Evolutionary conservation across 2,113 vertebrate species (phyloP).

Genomic region (Alouatta palliata): DNA sequence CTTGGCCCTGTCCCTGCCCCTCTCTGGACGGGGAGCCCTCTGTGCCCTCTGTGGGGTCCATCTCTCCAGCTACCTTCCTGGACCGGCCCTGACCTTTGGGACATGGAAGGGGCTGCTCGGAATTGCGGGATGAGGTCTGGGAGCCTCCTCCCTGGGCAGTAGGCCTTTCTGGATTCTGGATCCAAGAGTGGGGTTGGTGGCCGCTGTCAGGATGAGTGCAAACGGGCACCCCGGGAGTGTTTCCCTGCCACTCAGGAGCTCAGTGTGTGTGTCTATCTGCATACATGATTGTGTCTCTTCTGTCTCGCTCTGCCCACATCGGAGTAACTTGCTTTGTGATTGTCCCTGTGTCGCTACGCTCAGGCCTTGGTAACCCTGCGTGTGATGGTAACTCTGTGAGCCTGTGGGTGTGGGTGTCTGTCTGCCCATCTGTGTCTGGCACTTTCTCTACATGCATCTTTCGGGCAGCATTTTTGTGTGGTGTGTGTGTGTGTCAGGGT

Average conservation of each 20-base stretch:
- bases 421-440: neutral
- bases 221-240: neutral
- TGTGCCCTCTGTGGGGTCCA: neutral
- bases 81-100: neutral
- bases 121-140: neutral
- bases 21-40: neutral
- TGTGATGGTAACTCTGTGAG: neutral
- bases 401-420: neutral
- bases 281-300: neutral
- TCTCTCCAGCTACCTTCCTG: neutral
- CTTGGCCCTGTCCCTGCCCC: slow-evolving; percentile 23
- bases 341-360: neutral
- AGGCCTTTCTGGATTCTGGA: neutral
- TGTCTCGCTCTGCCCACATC: neutral
- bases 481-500: neutral
- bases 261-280: neutral
- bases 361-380: neutral
- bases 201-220: neutral
- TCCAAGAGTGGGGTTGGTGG: neutral
- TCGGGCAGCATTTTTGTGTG: neutral
- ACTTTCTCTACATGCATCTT: neutral
- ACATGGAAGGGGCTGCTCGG: neutral
- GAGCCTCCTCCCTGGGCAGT: neutral
- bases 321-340: neutral
- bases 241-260: neutral